phyloP scores from a whole-genome alignment of 2,113 vertebrate species.

The Camarhynchus parvulus region DNA sequence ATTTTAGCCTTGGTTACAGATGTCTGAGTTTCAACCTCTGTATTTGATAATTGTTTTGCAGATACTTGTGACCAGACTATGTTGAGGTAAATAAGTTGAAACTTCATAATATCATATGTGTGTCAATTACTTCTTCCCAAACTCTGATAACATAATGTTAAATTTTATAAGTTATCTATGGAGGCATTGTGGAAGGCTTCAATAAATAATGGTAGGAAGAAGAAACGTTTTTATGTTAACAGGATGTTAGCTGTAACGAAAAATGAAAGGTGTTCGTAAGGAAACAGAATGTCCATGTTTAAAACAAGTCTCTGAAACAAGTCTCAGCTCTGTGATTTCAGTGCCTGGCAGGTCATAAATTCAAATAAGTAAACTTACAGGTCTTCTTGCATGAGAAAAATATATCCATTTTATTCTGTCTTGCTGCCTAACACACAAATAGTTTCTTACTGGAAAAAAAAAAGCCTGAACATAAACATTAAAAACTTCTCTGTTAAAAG shows the following conservation, averaged over 20 bases:
- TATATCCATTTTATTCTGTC: neutral
- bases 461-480: neutral
- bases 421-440: neutral
- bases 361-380: neutral
- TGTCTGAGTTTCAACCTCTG: neutral
- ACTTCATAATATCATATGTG: neutral
- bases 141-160: neutral
- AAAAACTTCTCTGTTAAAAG: neutral
- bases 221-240: neutral
- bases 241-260: neutral
- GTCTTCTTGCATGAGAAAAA: neutral
- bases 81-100: neutral
- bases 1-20: neutral
- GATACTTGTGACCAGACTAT: neutral
- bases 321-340: neutral
- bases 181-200: neutral
- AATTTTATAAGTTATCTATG: neutral
- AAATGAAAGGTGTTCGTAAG: neutral
- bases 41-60: neutral
- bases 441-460: neutral
- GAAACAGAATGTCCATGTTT: neutral
- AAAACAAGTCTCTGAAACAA: neutral
- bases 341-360: neutral
- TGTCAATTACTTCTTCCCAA: neutral
- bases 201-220: neutral